Percentiles rank a stretch among this genome's conserved stretches.
These are phyloP conservation scores for Rhimphoctona megacephalus DNA, from an alignment of 2,888 invertebrate genomes.

Conservation along the genomic window DNA sequence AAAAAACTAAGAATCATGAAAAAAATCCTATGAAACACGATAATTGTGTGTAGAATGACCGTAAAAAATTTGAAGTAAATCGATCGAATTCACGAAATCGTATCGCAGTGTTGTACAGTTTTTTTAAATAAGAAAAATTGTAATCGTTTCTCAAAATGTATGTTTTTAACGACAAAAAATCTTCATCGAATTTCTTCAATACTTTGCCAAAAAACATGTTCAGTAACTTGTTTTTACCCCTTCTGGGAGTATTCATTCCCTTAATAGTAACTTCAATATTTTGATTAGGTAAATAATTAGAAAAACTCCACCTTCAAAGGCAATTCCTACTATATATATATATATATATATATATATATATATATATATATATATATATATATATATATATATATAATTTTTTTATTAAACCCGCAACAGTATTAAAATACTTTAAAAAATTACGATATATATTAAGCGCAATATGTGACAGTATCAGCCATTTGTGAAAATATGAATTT, in stretches of 20 bases:
- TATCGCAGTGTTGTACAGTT: too few species aligned
- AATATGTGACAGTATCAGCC: neutral
- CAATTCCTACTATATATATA: neutral
- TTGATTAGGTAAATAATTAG: neutral
- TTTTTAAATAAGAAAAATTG: neutral
- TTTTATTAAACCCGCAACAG: conserved; percentile 14
- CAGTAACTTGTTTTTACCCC: neutral
- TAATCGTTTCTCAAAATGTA: neutral
- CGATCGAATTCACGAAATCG: too few species aligned
- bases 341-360: neutral
- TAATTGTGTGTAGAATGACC: too few species aligned
- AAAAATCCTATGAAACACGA: too few species aligned
- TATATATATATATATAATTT: neutral
- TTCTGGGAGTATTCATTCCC: neutral
- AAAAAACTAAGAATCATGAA: too few species aligned
- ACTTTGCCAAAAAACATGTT: neutral
- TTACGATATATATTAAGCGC: neutral
- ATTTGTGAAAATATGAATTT: conserved; percentile 20
- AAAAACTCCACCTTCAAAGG: neutral
- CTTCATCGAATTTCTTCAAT: neutral
- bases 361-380: conserved; percentile 12
- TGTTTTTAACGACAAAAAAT: neutral
- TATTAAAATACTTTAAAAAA: conserved; percentile 13
- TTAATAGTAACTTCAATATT: neutral
- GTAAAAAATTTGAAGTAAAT: too few species aligned